These are phyloP conservation scores for Mallateleia sp. DNA, from an alignment of 2,888 invertebrate species.

Conservation along the genomic window DNA sequence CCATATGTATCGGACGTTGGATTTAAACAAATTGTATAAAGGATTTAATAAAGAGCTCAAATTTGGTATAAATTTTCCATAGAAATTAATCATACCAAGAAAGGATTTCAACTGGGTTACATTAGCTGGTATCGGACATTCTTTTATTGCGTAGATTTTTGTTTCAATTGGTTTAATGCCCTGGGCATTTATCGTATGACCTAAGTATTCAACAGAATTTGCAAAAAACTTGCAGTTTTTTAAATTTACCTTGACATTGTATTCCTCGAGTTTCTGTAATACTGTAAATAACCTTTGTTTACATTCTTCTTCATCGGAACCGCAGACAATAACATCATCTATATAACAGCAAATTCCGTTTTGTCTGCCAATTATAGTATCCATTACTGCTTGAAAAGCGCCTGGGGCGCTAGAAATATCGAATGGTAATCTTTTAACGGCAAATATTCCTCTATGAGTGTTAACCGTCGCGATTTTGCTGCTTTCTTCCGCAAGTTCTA, in stretches of 20 bases:
- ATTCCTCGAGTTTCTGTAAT: conserved; percentile 53
- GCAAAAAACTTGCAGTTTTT: conserved; percentile 24
- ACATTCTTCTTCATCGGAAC: conserved; percentile 14
- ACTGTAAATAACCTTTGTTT: conserved; percentile 27
- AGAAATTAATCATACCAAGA: conserved; percentile 84
- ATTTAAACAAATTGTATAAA: conserved; percentile 15
- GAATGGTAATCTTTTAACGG: conserved; percentile 42
- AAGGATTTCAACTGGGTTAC: conserved; percentile 80
- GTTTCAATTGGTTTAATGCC: conserved; percentile 35
- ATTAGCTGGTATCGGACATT: too few relatives aligned
- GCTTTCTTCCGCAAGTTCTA: conserved; percentile 48
- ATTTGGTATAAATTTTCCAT: conserved; percentile 80
- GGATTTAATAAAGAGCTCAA: conserved; percentile 32
- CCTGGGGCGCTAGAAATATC: conserved; percentile 42
- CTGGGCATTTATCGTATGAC: conserved; percentile 1
- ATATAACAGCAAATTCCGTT: conserved; percentile 87
- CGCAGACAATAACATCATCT: conserved; percentile 79
- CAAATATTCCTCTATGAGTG: conserved; percentile 53
- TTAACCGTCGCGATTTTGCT: conserved; percentile 36
- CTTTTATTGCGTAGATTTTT: too few relatives aligned
- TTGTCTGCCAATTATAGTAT: conserved; percentile 35
- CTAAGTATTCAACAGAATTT: conserved; percentile 22
- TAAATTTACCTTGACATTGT: conserved; percentile 10
- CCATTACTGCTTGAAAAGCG: conserved; percentile 41
- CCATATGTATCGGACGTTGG: conserved; percentile 33